These are phyloP conservation scores for Nymphalis c-album DNA, from an alignment of 2,888 invertebrate species.

Conservation along the genomic window DNA sequence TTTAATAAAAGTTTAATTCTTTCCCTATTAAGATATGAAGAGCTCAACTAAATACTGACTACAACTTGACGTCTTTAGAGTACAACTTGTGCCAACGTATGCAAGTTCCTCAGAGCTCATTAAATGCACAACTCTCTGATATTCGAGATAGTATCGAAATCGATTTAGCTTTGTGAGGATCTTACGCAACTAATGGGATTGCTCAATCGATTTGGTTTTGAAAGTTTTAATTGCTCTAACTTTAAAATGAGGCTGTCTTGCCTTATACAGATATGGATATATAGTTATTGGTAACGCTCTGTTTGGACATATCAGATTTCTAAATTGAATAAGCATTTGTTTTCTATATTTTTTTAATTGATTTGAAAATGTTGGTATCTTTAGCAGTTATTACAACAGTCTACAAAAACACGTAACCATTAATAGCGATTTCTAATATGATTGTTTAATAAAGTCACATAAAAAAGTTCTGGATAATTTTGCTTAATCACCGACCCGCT, in stretches of 20 bases:
- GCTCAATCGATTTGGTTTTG: conserved; percentile 41
- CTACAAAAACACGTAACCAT: too few species aligned
- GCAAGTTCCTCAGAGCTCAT: conserved; percentile 74
- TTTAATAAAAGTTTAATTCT: neutral
- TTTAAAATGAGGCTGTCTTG: conserved; percentile 7
- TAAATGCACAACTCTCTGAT: conserved; percentile 54
- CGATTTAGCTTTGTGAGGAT: conserved; percentile 39
- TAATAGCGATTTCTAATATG: too few species aligned
- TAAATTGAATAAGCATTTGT: too few species aligned
- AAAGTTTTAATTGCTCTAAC: conserved; percentile 46
- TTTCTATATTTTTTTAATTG: too few species aligned
- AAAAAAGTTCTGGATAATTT: too few species aligned
- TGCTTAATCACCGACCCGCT: too few species aligned
- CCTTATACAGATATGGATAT: neutral
- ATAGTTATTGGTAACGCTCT: neutral
- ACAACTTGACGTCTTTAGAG: conserved; percentile 22
- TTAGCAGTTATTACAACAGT: too few species aligned
- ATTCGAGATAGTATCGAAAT: conserved; percentile 43
- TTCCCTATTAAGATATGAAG: conserved; percentile 2
- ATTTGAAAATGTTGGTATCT: too few species aligned
- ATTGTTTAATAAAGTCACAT: too few species aligned
- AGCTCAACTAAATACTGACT: neutral
- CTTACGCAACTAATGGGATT: conserved; percentile 32
- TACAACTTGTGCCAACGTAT: conserved; percentile 44
- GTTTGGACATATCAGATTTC: neutral